Conservation (phyloP, 2,113 vertebrate genomes). For the Urocolius indicus region DNA sequence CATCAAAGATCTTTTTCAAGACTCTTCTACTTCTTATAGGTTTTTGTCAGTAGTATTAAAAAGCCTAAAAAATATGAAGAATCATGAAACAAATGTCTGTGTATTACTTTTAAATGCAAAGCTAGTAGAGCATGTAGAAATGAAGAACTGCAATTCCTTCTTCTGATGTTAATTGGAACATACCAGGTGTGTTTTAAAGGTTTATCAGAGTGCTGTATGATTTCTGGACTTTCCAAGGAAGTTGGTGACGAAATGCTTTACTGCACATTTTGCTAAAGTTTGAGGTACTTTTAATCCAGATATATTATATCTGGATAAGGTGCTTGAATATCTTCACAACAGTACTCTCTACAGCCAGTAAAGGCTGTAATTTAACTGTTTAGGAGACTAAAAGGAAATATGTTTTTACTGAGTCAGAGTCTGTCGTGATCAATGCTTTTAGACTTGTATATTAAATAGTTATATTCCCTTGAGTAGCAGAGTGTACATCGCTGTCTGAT, state of each 20-base stretch:
- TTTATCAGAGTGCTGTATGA: not conserved
- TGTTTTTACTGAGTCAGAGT: not conserved
- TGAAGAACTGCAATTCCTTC: not conserved
- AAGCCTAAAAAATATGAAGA: not conserved
- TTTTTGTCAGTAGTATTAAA: not conserved
- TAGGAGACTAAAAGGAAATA: not conserved
- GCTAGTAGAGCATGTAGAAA: not conserved
- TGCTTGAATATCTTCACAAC: not conserved
- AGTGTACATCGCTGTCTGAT: not conserved
- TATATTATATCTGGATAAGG: not conserved
- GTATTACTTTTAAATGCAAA: not conserved
- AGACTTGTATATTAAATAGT: not conserved
- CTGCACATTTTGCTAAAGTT: not conserved
- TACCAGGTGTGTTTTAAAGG: not conserved
- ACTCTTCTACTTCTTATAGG: not conserved
- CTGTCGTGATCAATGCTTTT: not conserved
- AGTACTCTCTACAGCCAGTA: not conserved
- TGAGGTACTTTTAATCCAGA: not conserved
- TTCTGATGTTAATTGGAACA: not conserved
- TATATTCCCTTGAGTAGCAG: not conserved
- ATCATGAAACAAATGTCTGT: not conserved
- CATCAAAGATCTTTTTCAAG: constrained; percentile 78
- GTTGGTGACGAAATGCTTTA: not conserved
- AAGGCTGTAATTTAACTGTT: not conserved
- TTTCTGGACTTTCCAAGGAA: not conserved